Percentiles rank a stretch among this genome's conserved stretches.
These are phyloP conservation scores for Ranitomeya imitator DNA, from an alignment of 2,113 vertebrate species.

Conservation along the genomic window DNA sequence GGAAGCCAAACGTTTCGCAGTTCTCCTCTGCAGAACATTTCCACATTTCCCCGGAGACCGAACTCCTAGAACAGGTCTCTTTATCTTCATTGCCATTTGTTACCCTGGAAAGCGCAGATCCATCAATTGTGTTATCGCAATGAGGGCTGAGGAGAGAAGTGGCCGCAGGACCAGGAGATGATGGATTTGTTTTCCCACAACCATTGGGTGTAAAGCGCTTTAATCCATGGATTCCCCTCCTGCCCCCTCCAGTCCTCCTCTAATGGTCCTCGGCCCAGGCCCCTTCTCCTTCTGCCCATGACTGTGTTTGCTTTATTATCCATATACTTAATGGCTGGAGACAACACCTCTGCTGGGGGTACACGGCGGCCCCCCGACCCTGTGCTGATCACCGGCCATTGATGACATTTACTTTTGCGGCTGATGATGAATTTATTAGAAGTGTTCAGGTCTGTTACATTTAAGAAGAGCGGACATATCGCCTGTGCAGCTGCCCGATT, in stretches of 20 bases:
- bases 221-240: constrained; percentile 9
- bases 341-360: neutral
- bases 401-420: constrained; percentile 24
- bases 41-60: constrained; percentile 19
- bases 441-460: neutral
- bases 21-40: neutral
- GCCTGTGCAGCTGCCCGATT: too few relatives aligned
- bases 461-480: neutral
- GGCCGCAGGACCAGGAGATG: neutral
- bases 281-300: neutral
- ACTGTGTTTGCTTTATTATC: constrained; percentile 32
- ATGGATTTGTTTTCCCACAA: constrained; percentile 31
- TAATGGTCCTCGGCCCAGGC: constrained; percentile 2
- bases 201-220: constrained; percentile 5
- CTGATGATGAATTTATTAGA: constrained; percentile 10
- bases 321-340: constrained; percentile 41
- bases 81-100: constrained; percentile 46
- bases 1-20: neutral
- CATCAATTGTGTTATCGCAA: constrained; percentile 41
- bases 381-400: neutral
- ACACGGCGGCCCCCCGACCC: neutral
- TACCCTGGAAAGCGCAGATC: neutral
- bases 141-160: constrained; percentile 6
- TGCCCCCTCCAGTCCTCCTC: neutral
- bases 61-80: neutral